phyloP scores from a whole-genome alignment of 1,140 invertebrate species.

The Aphis craccivora region DNA sequence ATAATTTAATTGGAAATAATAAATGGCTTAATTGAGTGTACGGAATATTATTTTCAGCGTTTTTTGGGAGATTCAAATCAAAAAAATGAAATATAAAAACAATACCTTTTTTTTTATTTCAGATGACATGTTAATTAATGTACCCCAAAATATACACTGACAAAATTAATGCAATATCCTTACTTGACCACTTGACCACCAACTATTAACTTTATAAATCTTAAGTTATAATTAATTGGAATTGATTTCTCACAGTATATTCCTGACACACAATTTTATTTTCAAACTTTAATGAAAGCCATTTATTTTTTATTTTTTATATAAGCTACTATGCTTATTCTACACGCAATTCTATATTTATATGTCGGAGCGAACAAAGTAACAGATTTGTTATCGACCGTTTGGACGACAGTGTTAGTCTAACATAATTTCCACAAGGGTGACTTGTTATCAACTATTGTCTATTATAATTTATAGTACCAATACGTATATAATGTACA shows the following conservation, averaged over 20 bases:
- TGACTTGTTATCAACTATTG: not conserved
- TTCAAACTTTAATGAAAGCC: not conserved
- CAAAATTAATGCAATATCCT: not conserved
- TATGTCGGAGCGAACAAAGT: not conserved
- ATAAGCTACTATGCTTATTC: not conserved
- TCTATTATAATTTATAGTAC: not conserved
- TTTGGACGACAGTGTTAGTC: not conserved
- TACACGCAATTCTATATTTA: not conserved
- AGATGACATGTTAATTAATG: not conserved
- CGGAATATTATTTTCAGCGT: not conserved
- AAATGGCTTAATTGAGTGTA: not conserved
- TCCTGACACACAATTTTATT: not conserved
- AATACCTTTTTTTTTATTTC: not conserved
- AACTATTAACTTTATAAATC: not conserved
- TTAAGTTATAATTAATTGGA: not conserved
- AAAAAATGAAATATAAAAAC: not conserved
- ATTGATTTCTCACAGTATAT: too few species aligned
- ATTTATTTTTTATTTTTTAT: not conserved
- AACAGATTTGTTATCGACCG: not conserved
- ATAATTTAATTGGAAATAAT: not conserved
- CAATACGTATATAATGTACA: not conserved
- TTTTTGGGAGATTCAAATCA: not conserved
- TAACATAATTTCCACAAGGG: not conserved
- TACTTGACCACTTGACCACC: not conserved
- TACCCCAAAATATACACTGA: not conserved